A percentile compares a stretch with the other conserved stretches of the same genome.
Conservation (phyloP, 2,113 vertebrate genomes). For the Stegastes partitus region DNA sequence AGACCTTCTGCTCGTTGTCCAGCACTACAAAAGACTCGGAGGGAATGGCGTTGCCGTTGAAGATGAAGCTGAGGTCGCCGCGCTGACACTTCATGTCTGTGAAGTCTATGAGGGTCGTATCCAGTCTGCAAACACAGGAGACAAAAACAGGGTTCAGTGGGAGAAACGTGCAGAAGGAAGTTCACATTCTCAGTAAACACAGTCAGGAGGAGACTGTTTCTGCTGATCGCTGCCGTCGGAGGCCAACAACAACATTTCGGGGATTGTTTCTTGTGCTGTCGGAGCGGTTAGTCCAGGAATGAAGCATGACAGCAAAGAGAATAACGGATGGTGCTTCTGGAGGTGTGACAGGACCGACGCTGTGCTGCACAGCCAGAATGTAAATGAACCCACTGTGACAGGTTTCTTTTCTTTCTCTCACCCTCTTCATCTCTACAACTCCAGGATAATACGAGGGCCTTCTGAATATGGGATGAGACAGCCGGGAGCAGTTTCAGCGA, state of each 20-base stretch:
- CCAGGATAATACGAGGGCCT: slow-evolving; percentile 55
- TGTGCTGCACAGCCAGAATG: slow-evolving; percentile 33
- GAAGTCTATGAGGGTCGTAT: slow-evolving; percentile 99
- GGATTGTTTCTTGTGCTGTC: slow-evolving; percentile 23
- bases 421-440: slow-evolving; percentile 27
- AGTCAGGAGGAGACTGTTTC: neutral
- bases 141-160: neutral
- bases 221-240: slow-evolving; percentile 34
- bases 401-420: slow-evolving; percentile 5
- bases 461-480: slow-evolving; percentile 71
- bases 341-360: slow-evolving; percentile 40
- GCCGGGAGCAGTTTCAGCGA: slow-evolving; percentile 41
- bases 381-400: slow-evolving; percentile 61
- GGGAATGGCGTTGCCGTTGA: slow-evolving; percentile 93
- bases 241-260: slow-evolving; percentile 15
- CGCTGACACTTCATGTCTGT: slow-evolving; percentile 99
- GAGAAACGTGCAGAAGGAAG: neutral
- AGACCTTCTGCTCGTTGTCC: slow-evolving; percentile 99
- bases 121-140: slow-evolving; percentile 86
- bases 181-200: too few species aligned
- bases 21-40: slow-evolving; percentile 98
- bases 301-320: slow-evolving; percentile 47
- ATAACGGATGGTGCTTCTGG: slow-evolving; percentile 21
- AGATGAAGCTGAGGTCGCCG: slow-evolving; percentile 98
- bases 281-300: slow-evolving; percentile 27